Evolutionary conservation across 2,888 invertebrate species (phyloP).

Genomic region (Oscheius sp.): DNA sequence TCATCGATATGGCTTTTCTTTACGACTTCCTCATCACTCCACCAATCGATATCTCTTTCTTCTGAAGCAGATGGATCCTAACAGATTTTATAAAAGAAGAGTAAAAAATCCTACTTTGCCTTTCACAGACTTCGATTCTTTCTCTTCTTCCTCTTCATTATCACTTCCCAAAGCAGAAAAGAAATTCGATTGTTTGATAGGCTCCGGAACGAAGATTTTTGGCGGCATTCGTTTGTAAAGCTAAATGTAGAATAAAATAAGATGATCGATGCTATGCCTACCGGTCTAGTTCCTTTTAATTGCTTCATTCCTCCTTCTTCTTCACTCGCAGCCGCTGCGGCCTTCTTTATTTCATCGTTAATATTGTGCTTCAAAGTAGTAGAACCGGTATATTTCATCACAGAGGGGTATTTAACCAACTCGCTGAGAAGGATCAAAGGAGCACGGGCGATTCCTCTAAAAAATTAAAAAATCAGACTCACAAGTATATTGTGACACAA

Average conservation of each 20-base stretch:
- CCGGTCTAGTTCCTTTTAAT: background rate
- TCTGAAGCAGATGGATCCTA: background rate
- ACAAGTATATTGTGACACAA: background rate
- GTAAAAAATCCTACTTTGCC: background rate
- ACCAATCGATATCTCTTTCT: slow-evolving; percentile 24
- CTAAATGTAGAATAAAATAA: slow-evolving; percentile 2
- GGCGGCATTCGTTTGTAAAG: slow-evolving; percentile 37
- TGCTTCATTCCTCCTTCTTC: slow-evolving; percentile 32
- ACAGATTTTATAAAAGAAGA: background rate
- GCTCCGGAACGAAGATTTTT: slow-evolving; percentile 31
- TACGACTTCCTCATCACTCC: slow-evolving; percentile 32
- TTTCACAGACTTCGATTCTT: background rate
- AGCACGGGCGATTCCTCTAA: slow-evolving; percentile 43
- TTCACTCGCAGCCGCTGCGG: slow-evolving; percentile 19
- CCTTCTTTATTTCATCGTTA: slow-evolving; percentile 39
- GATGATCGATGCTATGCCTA: too few relatives aligned
- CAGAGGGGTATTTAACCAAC: slow-evolving; percentile 48
- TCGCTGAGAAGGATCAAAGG: slow-evolving; percentile 49
- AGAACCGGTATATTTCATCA: slow-evolving; percentile 41
- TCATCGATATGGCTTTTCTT: too few relatives aligned
- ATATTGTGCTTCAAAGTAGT: slow-evolving; percentile 36
- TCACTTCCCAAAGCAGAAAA: slow-evolving; percentile 41
- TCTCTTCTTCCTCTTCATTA: slow-evolving; percentile 39
- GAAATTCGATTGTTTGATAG: slow-evolving; percentile 36
- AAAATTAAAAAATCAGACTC: background rate